Conservation (phyloP, 2,113 vertebrate species). For the Cinclus cinclus region DNA sequence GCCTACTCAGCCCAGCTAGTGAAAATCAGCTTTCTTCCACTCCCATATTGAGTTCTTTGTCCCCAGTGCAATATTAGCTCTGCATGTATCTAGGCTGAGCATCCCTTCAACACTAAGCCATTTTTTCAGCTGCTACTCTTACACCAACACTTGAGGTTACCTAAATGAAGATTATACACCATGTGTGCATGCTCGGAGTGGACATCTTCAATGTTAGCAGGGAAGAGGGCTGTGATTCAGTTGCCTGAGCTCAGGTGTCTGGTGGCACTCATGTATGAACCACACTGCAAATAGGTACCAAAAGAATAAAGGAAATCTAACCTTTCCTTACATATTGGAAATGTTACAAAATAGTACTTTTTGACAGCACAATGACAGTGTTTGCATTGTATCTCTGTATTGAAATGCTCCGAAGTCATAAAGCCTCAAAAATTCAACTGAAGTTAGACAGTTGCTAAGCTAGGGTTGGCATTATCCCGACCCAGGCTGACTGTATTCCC, state of each 20-base stretch:
- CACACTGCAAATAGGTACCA: not conserved
- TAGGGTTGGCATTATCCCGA: not conserved
- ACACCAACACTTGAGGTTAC: not conserved
- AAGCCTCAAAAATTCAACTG: conserved; percentile 6
- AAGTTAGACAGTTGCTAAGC: conserved; percentile 13
- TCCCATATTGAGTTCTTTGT: not conserved
- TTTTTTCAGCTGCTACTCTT: not conserved
- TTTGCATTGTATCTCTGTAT: not conserved
- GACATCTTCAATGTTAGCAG: not conserved
- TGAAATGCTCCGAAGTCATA: not conserved
- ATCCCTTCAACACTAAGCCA: not conserved
- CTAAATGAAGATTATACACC: not conserved
- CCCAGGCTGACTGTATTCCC: not conserved
- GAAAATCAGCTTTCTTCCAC: not conserved
- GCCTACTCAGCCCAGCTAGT: not conserved
- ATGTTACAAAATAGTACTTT: not conserved
- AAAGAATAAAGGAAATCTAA: not conserved
- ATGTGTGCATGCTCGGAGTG: not conserved
- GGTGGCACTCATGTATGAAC: not conserved
- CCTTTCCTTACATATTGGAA: not conserved
- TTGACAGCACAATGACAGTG: not conserved
- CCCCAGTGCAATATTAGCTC: not conserved
- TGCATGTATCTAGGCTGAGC: not conserved
- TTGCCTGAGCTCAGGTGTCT: not conserved
- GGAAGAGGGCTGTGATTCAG: not conserved